Base-by-base conservation (phyloP, 2,888 invertebrate genomes). In the Dicycla oo region DNA sequence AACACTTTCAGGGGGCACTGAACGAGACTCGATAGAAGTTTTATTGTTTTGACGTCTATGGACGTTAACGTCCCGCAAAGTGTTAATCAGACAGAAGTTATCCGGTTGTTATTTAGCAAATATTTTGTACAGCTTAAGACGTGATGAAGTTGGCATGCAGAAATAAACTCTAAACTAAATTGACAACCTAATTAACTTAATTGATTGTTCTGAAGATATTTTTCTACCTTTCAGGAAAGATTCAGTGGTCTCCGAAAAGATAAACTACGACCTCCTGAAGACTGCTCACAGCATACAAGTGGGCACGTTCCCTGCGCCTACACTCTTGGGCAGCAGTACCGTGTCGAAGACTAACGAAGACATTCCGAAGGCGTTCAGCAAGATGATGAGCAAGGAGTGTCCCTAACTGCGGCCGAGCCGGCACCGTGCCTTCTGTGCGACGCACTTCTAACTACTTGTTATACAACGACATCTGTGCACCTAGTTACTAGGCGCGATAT, bases 261-360 rank as follows among this genome's bases (percentile, higher is more conserved):
- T 99, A 80, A 98, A 98, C 91, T 99, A 99, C 91, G 99, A 99
- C 93, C 95, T 99, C 67, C 93, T 99, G 69, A 97, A 97, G 90
- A 97, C 97, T 66, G 97, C 98, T 61, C 96, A 97, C 90, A 96
- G 97, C 66, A 97, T 98, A 72, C 98, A 98, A 91, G 96, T 97
- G 64, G 98, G 98, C 49, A 95, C 96, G 69, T 92, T 97, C 74
- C 93, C 97, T 8, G 98, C 98, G 91, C 98, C 98, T 20, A 97
- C 97, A 81, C 96, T 99, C 65, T 96, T 98, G 70, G 98, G 98
- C 26, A 96, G 97, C 83, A 97, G 97, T 88, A 97, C 97, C 85
- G 96, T 97, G 87, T 94, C 95, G 85, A 98, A 98, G 96, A 98
- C 98, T 82, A 97, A 97, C 92, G 98, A 98, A 93, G 97, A 97